A percentile compares a stretch with the other conserved stretches of the same genome.
phyloP scores from a whole-genome alignment of 2,888 invertebrate species.

The Slavum lentiscoides region DNA sequence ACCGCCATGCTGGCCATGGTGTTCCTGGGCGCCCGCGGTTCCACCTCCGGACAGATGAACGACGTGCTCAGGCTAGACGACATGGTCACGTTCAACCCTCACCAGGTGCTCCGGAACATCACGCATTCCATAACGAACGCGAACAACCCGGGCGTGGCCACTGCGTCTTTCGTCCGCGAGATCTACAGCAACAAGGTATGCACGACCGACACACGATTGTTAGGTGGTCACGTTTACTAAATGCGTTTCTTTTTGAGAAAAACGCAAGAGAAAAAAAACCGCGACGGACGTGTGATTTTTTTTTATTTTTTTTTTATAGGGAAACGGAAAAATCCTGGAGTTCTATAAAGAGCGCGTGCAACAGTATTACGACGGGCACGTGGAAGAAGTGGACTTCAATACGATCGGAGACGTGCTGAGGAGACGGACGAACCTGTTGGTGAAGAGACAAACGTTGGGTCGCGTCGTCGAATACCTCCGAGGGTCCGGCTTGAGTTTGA shows the following conservation, averaged over 20 bases:
- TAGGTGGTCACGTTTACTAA: too few species aligned
- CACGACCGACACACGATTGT: not conserved
- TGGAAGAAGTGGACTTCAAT: slow-evolving; percentile 82
- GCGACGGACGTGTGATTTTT: too few species aligned
- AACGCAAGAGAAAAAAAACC: too few species aligned
- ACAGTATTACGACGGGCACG: slow-evolving; percentile 84
- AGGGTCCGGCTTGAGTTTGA: slow-evolving; percentile 71
- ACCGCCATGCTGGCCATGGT: slow-evolving; percentile 88
- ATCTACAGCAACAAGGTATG: slow-evolving; percentile 76
- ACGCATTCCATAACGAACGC: slow-evolving; percentile 73
- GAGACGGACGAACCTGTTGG: slow-evolving; percentile 76
- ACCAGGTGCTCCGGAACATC: slow-evolving; percentile 81
- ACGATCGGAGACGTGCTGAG: slow-evolving; percentile 81
- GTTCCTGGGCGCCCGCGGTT: slow-evolving; percentile 82
- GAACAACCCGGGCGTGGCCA: slow-evolving; percentile 72
- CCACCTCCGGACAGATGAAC: slow-evolving; percentile 89
- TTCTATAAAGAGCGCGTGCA: slow-evolving; percentile 87
- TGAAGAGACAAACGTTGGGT: slow-evolving; percentile 78
- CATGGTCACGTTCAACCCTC: slow-evolving; percentile 88
- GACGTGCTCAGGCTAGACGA: slow-evolving; percentile 82
- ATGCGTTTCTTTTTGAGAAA: too few species aligned
- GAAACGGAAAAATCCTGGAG: slow-evolving; percentile 77
- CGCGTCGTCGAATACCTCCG: slow-evolving; percentile 77
- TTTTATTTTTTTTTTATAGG: slow-evolving; percentile 57
- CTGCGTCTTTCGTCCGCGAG: slow-evolving; percentile 79